Evolutionary conservation across 2,797 vertebrate genomes (phyloP), one percentile per base, ranked within the genome.

Genomic region (Lindbergichthys nudifrons): DNA sequence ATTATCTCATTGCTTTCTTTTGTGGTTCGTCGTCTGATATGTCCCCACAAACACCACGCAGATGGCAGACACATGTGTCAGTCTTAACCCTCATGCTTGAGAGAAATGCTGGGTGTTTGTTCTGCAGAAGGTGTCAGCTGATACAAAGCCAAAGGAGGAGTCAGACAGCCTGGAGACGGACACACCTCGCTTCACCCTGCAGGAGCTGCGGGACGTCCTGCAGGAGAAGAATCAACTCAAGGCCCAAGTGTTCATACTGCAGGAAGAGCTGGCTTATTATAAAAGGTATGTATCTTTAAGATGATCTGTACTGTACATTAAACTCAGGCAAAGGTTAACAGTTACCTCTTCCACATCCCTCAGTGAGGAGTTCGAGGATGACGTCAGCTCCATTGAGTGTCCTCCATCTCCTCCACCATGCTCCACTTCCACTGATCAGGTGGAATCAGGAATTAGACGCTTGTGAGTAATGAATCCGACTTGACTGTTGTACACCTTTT

Each of bases 161-260:
- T 56, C 53, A 0, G 80, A 81, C 53, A 68, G 70, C 47, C 39
- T 90, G 87, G 96, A 97, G 67, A 92, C 94, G 0, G 96, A 95
- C 77, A 93, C 95, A 6, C 96, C 97, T 3, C 86, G 95, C 26
- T 99, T 99, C 92, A 99, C 97, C 5, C 87, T 98, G 75, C 96
- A 98, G 89, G 97, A 99, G 89, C 92, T 99, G 43, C 92, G 95
- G 16, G 96, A 98, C 0, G 97, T 99, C 62, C 92, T 99, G 62
- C 96, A 97, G 0, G 97, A 99, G 89, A 95, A 94, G 85, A 98
- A 99, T 5, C 96, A 99, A 69, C 93, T 99, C 70, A 98, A 98
- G 90, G 95, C 96, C 13, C 94, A 96, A 87, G 95, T 98, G 43
- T 98, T 99, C 60, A 16, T 97, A 87, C 83, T 99, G 41, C 95